Conservation (phyloP, 2,888 invertebrate species). For the Copidosoma aretas region DNA sequence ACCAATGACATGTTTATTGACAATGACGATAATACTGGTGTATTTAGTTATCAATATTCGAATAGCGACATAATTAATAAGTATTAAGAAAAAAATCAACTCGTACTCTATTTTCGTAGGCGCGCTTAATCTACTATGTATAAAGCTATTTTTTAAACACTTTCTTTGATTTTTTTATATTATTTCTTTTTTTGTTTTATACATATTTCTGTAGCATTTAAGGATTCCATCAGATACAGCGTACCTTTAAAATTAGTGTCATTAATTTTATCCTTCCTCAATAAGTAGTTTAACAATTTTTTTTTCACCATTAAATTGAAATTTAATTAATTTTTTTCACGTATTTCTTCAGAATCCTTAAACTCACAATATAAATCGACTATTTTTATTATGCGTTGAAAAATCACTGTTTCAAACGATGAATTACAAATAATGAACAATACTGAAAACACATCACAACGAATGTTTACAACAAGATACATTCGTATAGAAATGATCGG, state of each 20-base stretch:
- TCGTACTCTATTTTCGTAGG: slow-evolving; percentile 30
- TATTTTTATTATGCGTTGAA: slow-evolving; percentile 21
- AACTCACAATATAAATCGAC: slow-evolving; percentile 25
- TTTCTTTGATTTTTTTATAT: slow-evolving; percentile 35
- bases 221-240: slow-evolving; percentile 31
- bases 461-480: slow-evolving; percentile 6
- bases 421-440: slow-evolving; percentile 2
- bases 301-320: slow-evolving; percentile 30
- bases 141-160: slow-evolving; percentile 40
- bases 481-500: background rate
- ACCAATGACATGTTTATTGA: slow-evolving; percentile 33
- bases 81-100: slow-evolving; percentile 31
- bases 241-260: slow-evolving; percentile 29
- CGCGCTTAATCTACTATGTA: slow-evolving; percentile 35
- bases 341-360: slow-evolving; percentile 29
- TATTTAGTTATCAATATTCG: slow-evolving; percentile 26
- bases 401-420: background rate
- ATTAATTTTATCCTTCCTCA: slow-evolving; percentile 11
- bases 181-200: slow-evolving; percentile 37
- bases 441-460: slow-evolving; percentile 22
- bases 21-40: slow-evolving; percentile 32
- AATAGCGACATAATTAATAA: slow-evolving; percentile 28
- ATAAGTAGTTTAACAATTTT: slow-evolving; percentile 35
- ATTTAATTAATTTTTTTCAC: slow-evolving; percentile 10
- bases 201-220: slow-evolving; percentile 17